Evolutionary conservation across 2,888 invertebrate genomes (phyloP), one percentile per base, ranked within the genome.

Genomic region (Osmoderma eremita): DNA sequence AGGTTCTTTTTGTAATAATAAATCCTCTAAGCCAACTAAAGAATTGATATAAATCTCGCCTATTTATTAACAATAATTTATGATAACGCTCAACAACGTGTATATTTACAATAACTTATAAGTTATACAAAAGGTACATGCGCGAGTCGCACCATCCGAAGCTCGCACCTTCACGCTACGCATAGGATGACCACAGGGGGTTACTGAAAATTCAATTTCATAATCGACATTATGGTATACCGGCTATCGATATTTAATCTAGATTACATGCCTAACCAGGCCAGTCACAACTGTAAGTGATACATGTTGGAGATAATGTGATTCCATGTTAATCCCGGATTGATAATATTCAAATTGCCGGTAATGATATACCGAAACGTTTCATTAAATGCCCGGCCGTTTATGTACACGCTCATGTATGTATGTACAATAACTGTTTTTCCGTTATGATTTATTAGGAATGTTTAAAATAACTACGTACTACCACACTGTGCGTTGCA

Each of bases 141-240:
- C 30, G 30, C 30, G 10, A 30, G 30, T 13, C 17, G 12, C 15
- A 53, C 4, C 36, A 15, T 15, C 36, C 36, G n/a, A 38, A 38
- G 38, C 12, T 15, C 17, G 17, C 6, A 53, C 17, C 30, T 53
- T 20, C 13, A n/a, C 10, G 12, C 3, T 12, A 45, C 17, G 45
- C 30, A 15, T 45, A 17, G 30, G 17, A 17, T 17, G 5, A 45
- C 24, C 58, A 22, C 24, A 22, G 56, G 39, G 45, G 65, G 65
- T 30, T 65, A 41, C 48, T 36, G 65, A 65, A 65, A 58, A 65
- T 65, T 65, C 58, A 65, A 65, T 65, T 65, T 58, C 39, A 65
- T 58, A 49, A 58, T 49, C 65, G 24, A 50, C 49, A 56, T 65
- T 56, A 65, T 65, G 38, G 10, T 51, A 22, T 45, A 53, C 12